phyloP scores from a whole-genome alignment of 2,888 invertebrate genomes.

The Mesochorus sp. region DNA sequence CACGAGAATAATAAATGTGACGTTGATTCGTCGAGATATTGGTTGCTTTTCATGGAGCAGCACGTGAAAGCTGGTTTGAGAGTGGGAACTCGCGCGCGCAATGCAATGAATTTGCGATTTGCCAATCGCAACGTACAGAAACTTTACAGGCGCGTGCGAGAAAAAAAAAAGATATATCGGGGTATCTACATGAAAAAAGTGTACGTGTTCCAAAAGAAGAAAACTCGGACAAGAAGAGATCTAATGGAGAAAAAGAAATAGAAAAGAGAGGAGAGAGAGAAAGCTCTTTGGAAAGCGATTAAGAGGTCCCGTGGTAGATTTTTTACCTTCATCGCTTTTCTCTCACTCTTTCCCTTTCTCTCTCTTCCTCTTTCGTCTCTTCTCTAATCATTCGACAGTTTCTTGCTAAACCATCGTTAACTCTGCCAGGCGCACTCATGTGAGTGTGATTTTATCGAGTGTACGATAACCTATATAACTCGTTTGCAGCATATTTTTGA shows the following conservation, averaged over 20 bases:
- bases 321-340: slow-evolving; percentile 59
- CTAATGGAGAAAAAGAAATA: slow-evolving; percentile 49
- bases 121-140: background rate
- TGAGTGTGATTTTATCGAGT: no score
- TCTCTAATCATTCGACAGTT: background rate
- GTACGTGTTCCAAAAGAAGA: no score
- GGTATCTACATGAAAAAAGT: no score
- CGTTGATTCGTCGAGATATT: slow-evolving; percentile 62
- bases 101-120: slow-evolving; percentile 26
- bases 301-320: slow-evolving; percentile 52
- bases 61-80: no score
- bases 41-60: background rate
- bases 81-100: background rate
- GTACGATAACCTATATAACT: background rate
- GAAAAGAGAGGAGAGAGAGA: slow-evolving; percentile 1
- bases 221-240: slow-evolving; percentile 28
- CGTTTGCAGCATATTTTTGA: no score
- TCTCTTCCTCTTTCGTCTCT: background rate
- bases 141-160: background rate
- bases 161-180: background rate
- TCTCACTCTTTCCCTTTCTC: slow-evolving; percentile 15
- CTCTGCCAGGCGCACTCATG: no score
- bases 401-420: slow-evolving; percentile 5
- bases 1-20: slow-evolving; percentile 73
- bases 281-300: slow-evolving; percentile 58